Evolutionary conservation across 2,797 vertebrate genomes (phyloP), one percentile per base, ranked within the genome.

Genomic region (Babyrousa celebensis): DNA sequence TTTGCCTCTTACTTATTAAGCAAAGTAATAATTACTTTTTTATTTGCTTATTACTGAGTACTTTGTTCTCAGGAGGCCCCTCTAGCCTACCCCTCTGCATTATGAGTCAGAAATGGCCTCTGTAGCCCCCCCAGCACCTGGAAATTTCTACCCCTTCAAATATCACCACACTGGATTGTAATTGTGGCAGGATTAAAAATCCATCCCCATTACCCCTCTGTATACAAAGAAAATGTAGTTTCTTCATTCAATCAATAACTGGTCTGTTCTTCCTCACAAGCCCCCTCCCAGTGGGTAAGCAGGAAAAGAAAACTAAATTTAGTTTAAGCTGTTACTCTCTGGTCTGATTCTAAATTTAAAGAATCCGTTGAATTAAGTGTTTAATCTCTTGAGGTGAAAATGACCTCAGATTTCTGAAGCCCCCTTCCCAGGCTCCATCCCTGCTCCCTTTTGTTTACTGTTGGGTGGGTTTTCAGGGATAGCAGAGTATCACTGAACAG

Each of bases 221-320:
- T 43, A 16, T 36, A 48, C 58, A 74, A 79, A 58, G 40, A 86
- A 68, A 90, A 74, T 25, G 77, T 23, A 23, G 6, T 74, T 87
- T 70, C 40, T 62, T 92, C 14, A 1, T 83, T 92, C 8, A 0
- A 17, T 65, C 70, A 21, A 18, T 87, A 83, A 72, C 56, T 36
- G 10, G 14, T 36, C 18, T 71, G 12, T n/a, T 96, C 78, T 96
- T 48, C 40, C 29, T 56, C 62, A 82, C 65, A 89, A 80, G 54
- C 43, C 5, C 14, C 8, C 16, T 77, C 58, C 80, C 75, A 63
- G 27, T 0, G 85, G 25, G 52, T 79, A 68, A 94, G 63, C 60
- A 89, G 48, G 43, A 62, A 78, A 90, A 67, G 63, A 83, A 95
- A 94, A 72, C n/a, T 90, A 89, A 78, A 88, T 88, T 90, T 88